phyloP scores from a whole-genome alignment of 2,113 vertebrate genomes.

The Phasianus colchicus region DNA sequence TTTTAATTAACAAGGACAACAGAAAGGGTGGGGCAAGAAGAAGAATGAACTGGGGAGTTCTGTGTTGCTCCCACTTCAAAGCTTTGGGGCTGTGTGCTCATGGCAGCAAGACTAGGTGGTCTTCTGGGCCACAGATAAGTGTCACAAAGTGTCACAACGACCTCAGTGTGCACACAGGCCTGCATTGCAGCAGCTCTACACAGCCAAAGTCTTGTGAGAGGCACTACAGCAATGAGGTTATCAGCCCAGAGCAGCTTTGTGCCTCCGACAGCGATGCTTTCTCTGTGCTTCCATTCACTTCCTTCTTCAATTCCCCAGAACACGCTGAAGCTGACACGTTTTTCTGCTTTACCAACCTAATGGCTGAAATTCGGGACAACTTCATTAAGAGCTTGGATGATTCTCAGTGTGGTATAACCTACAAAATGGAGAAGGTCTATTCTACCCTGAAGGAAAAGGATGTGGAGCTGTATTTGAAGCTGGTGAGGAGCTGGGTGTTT shows the following conservation, averaged over 20 bases:
- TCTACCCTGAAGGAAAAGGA: conserved; percentile 94
- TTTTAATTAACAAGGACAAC: neutral
- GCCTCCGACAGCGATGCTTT: neutral
- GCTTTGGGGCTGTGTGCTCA: neutral
- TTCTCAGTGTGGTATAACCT: conserved; percentile 97
- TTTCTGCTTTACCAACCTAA: conserved; percentile 98
- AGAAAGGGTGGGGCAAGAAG: neutral
- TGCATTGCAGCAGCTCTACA: neutral
- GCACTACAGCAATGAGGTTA: neutral
- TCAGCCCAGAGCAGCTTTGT: neutral
- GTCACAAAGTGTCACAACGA: neutral
- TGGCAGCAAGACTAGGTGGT: neutral
- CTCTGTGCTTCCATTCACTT: neutral
- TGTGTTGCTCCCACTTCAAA: neutral
- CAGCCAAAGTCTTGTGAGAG: neutral
- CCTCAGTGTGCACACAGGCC: neutral
- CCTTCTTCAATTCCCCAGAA: conserved; percentile 73
- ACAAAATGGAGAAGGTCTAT: conserved; percentile 98
- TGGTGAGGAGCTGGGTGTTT: conserved; percentile 80
- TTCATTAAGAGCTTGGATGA: conserved; percentile 99
- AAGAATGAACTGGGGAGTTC: neutral
- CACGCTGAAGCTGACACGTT: conserved; percentile 97
- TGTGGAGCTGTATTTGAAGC: conserved; percentile 90
- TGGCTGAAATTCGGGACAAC: conserved; percentile 98
- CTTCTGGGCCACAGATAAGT: neutral